Evolutionary conservation across 1,140 invertebrate species (phyloP), one percentile per base, ranked within the genome.

Genomic region (Drosophila sucinea): DNA sequence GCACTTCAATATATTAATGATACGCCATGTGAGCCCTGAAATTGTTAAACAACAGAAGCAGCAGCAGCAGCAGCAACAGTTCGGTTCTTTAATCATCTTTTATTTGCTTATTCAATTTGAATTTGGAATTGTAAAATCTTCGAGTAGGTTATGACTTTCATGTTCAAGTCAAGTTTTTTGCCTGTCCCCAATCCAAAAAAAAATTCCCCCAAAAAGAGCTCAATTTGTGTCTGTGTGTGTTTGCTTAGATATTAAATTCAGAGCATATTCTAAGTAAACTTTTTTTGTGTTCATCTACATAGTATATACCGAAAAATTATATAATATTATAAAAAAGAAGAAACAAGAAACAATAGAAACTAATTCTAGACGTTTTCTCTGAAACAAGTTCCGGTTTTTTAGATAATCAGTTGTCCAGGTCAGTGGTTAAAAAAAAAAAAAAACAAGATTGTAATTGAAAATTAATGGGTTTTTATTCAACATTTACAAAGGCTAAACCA

Each of bases 1-100:
- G 51, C 73, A 68, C 73, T 76, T 41, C 64, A 68, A 51, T 51
- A 47, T 54, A 58, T 60, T 40, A 76, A 64, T 76, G 67, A 75
- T 56, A 70, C 55, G 73, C 66, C 73, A 70, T 70, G 73, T 69
- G 27, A 77, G 54, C 65, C 72, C 54, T 58, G 58, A 41, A 67
- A 38, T 44, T 41, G 23, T 11, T 11, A 5, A 32, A 35, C 17
- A 38, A 25, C 40, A 44, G n/a, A 1, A 17, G n/a, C 3, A 44
- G 6, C 40, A 27, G 23, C 44, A 51, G 23, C 44, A 51, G 1
- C 66, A 40, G 35, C 17, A 60, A 29, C 33, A 3, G 33, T 7
- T 11, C 35, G 35, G 4, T 51, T 51, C 23, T 51, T 51, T 10
- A 27, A 25, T 51, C 44, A 51, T 47, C 44, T 27, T 10, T 51